phyloP scores from a whole-genome alignment of 2,888 invertebrate species.

The Hetaerina titia region DNA sequence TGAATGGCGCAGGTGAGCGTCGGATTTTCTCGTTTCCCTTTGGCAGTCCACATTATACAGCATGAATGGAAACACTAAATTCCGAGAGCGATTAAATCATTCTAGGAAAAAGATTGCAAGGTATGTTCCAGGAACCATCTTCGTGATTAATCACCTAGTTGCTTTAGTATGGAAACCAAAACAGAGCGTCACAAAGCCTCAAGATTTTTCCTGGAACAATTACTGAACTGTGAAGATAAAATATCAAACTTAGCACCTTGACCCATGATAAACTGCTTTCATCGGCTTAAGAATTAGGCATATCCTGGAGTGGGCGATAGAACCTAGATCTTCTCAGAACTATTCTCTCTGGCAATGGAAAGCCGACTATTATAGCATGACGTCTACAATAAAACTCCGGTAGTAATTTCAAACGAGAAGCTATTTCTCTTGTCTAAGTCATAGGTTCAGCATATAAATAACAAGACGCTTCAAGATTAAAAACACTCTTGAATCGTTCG shows the following conservation, averaged over 20 bases:
- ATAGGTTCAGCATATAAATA: not conserved
- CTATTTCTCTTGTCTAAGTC: not conserved
- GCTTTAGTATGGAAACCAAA: not conserved
- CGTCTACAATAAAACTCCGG: not conserved
- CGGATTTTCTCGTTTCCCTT: not conserved
- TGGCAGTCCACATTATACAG: not conserved
- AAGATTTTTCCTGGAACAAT: constrained; percentile 7
- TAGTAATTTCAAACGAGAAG: not conserved
- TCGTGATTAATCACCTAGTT: not conserved
- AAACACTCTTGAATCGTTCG: not conserved
- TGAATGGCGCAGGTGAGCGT: not conserved
- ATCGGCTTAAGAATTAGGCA: not conserved
- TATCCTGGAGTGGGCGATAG: not conserved
- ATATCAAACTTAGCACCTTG: not conserved
- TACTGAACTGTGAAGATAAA: not conserved
- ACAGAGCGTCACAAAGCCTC: not conserved
- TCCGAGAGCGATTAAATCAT: not conserved
- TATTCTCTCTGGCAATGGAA: not conserved
- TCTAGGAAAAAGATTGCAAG: not conserved
- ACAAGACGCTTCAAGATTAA: not conserved
- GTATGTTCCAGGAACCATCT: not conserved
- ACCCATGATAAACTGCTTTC: not conserved
- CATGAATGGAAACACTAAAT: not conserved
- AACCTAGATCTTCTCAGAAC: not conserved
- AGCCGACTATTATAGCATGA: not conserved